These are phyloP conservation scores for Anhinga anhinga DNA, from an alignment of 2,113 vertebrate genomes.

Conservation along the genomic window DNA sequence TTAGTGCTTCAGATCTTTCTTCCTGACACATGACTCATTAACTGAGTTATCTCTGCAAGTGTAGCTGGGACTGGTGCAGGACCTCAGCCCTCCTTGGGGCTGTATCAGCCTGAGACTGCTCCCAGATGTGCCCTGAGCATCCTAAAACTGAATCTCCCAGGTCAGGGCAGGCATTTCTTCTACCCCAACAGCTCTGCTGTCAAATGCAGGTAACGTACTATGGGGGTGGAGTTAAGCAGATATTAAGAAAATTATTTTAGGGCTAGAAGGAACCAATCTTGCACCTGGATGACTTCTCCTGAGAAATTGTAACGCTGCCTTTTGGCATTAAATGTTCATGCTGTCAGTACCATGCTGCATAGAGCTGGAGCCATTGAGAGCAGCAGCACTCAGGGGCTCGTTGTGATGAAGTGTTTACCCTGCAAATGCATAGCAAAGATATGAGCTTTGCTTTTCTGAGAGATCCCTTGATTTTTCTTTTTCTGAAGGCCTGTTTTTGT, in stretches of 20 bases:
- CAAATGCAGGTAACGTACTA: neutral
- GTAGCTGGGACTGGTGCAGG: accelerated
- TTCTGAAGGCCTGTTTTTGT: neutral
- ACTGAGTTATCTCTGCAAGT: neutral
- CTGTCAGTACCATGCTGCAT: neutral
- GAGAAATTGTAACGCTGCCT: accelerated
- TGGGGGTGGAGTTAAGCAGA: neutral
- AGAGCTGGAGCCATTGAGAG: neutral
- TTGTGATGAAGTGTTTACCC: neutral
- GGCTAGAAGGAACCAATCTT: neutral
- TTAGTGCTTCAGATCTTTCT: neutral
- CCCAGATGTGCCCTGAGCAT: neutral
- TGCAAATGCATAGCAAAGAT: neutral
- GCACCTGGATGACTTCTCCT: neutral
- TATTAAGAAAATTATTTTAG: neutral
- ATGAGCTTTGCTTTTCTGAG: neutral
- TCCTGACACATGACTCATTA: neutral
- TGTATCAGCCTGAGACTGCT: neutral
- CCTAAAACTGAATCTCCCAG: neutral
- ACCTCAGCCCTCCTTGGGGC: accelerated
- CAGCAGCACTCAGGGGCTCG: neutral
- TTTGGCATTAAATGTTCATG: neutral
- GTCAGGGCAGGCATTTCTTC: neutral
- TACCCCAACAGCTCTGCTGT: neutral
- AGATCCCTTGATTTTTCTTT: neutral